A percentile compares a stretch with the other conserved stretches of the same genome.
These are phyloP conservation scores for Anthopleura sola DNA, from an alignment of 64 coral and sea anemone genomes.

Conservation along the genomic window DNA sequence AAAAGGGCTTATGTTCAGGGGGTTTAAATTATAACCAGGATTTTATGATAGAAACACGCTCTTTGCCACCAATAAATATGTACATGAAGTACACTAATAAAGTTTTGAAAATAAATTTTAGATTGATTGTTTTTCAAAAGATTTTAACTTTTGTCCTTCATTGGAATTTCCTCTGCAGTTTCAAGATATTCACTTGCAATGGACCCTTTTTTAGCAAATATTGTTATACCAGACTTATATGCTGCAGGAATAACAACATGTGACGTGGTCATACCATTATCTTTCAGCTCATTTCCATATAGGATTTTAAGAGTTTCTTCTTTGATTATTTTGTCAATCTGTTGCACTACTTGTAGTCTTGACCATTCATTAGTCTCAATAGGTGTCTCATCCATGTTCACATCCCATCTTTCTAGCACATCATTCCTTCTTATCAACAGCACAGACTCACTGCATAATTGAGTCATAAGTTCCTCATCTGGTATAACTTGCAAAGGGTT, in stretches of 20 bases:
- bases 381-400: constrained; percentile 30
- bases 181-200: constrained; percentile 32
- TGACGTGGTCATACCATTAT: constrained; percentile 43
- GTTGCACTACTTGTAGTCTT: constrained; percentile 56
- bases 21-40: no score
- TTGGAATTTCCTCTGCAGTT: constrained; percentile 31
- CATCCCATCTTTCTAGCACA: constrained; percentile 51
- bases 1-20: no score
- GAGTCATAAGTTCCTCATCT: constrained; percentile 29
- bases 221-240: constrained; percentile 71
- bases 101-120: no score
- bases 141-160: background rate
- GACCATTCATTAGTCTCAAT: constrained; percentile 30
- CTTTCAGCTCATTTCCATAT: constrained; percentile 68
- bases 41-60: no score
- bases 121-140: background rate
- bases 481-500: constrained; percentile 54
- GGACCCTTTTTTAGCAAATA: constrained; percentile 64
- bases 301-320: constrained; percentile 63
- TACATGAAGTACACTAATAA: no score
- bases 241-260: constrained; percentile 67
- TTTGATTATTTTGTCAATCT: constrained; percentile 66
- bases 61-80: no score
- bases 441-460: constrained; percentile 78
- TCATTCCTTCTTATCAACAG: constrained; percentile 56